Evolutionary conservation across 2,888 invertebrate species (phyloP), one percentile per base, ranked within the genome.

Genomic region (Hydriomena furcata): DNA sequence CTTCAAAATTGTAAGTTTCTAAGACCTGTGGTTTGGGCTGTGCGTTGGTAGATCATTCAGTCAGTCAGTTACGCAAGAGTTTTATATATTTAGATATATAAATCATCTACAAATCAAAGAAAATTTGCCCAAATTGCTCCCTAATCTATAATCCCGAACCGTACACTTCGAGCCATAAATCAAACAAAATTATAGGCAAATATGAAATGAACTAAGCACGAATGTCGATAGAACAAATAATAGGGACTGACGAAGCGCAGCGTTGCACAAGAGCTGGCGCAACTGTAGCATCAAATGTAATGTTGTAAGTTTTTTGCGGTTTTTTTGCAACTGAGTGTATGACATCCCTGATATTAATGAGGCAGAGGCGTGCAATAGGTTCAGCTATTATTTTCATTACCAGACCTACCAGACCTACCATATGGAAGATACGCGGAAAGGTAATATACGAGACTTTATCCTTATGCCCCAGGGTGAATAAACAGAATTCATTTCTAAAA

Each of bases 191-290:
- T 43, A 24, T 20, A 47, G 38, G 49, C 54, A 40, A 52, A 52
- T 53, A 38, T 36, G 23, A 45, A 51, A 51, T 53, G 41, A 41
- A 41, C 20, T 35, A 31, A 38, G 34, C 38, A 30, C 53, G 44
- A 58, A 43, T 37, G 47, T 34, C 25, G 37, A 34, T 45, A 30
- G 13, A 8, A 30, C 40, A 35, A 44, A 48, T 55, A 51, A 50
- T 50, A 41, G 38, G 46, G 10, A 13, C 41, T 11, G 44, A 27
- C 48, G 43, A 7, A 54, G 55, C 60, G 50, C 23, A 30, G 36
- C 43, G 52, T 61, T 61, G 52, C 55, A 8, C 24, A 61, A 61
- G 41, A 5, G 3, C 35, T 49, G 57, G 38, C 47, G 55, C 55
- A 53, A 61, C 41, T 46, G 25, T n/a, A 45, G 30, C 45, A 49